Conservation (phyloP, 1,140 invertebrate species). For the Leguminivora glycinivorella region DNA sequence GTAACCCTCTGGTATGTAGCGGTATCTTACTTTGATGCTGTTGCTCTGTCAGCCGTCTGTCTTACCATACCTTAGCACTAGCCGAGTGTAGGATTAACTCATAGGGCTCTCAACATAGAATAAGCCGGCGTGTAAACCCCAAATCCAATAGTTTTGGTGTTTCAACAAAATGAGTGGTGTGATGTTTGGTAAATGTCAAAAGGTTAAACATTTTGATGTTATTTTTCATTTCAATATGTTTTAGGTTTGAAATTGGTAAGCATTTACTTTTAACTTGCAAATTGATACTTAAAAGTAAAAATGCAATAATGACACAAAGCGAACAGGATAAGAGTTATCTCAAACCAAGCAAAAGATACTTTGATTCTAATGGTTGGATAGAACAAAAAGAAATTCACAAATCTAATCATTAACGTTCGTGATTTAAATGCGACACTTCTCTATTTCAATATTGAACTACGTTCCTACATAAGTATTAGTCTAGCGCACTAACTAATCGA, state of each 20-base stretch:
- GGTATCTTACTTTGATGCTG: background rate
- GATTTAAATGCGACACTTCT: too few relatives aligned
- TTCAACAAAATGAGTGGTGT: background rate
- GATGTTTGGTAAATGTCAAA: background rate
- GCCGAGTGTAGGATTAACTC: constrained; percentile 9
- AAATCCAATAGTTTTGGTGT: background rate
- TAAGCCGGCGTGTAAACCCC: background rate
- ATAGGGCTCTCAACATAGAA: constrained; percentile 5
- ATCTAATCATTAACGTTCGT: too few relatives aligned
- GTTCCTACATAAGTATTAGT: too few relatives aligned
- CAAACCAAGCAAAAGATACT: too few relatives aligned
- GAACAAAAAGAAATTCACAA: too few relatives aligned
- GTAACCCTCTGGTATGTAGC: background rate
- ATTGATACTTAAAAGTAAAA: too few relatives aligned
- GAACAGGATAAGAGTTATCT: too few relatives aligned
- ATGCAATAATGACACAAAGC: too few relatives aligned
- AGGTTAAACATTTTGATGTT: too few relatives aligned
- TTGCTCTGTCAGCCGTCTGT: background rate
- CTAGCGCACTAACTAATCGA: too few relatives aligned
- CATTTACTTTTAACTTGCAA: background rate
- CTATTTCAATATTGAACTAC: too few relatives aligned
- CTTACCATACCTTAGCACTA: constrained; percentile 11
- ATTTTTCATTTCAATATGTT: background rate
- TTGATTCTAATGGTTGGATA: too few relatives aligned
- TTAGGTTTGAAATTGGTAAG: background rate